Evolutionary conservation across 2,797 vertebrate genomes (phyloP), one percentile per base, ranked within the genome.

Genomic region (Rhynchotus rufescens): DNA sequence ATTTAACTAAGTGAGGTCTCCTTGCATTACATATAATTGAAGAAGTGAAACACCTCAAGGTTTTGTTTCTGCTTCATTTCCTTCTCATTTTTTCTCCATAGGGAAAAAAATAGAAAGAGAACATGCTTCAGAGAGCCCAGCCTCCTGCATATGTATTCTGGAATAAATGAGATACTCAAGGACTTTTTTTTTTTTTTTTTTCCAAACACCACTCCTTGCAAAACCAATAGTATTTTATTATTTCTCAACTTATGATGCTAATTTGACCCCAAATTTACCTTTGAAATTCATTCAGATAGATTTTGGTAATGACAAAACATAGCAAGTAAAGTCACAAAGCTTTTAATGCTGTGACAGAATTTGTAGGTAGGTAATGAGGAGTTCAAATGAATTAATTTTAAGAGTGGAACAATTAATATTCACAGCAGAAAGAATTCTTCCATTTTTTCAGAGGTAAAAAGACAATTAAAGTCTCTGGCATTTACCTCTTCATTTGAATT

Each of bases 1-100:
- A 91, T 93, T 90, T 94, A 92, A 86, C 49, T 57, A 92, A 90
- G 93, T 10, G 4, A 93, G 20, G 6, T 13, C 20, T 91, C 40
- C 71, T 85, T 82, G 60, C 32, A 66, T 88, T 36, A 86, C 32
- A 87, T 91, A 87, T 95, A 94, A 91, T 80, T 92, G 78, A 92
- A 89, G 52, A 84, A 89, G 26, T 85, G 47, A 75, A 92, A 89
- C 75, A 89, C 49, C 61, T 92, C 57, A 86, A 92, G 40, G 66
- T 75, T 96, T 90, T 88, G 22, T 92, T 91, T 92, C 80, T 92
- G 76, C 80, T 96, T 96, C 32, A 57, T 72, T 95, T 94, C 75
- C 44, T 80, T 76, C 80, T 73, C 11, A 36, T 77, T 90, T 95
- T 84, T 83, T 59, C 74, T 78, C 22, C 25, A 28, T 30, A 54